Conservation (phyloP, 1,140 invertebrate species). For the Caerostris extrusa region DNA sequence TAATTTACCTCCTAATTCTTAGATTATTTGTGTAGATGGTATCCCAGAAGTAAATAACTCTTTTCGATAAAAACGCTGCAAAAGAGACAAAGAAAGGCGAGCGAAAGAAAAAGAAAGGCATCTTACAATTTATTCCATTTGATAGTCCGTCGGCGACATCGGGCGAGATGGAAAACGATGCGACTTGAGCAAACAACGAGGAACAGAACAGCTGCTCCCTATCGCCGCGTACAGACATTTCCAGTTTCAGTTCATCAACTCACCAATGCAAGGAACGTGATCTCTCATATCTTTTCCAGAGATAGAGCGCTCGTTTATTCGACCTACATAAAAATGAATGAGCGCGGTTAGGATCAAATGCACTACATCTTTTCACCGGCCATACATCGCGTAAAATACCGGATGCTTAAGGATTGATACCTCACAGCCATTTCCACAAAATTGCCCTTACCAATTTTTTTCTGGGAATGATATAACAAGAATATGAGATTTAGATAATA, state of each 20-base stretch:
- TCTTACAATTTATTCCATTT: slow-evolving; percentile 64
- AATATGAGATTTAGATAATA: no score
- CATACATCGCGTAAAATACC: not conserved
- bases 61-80: not conserved
- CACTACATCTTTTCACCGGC: slow-evolving; percentile 10
- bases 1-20: no score
- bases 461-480: no score
- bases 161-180: slow-evolving; percentile 53
- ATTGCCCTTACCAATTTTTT: no score
- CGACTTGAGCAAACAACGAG: slow-evolving; percentile 59
- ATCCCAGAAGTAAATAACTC: not conserved
- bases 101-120: slow-evolving; percentile 1
- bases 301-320: not conserved
- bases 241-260: slow-evolving; percentile 56
- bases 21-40: no score
- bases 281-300: slow-evolving; percentile 47
- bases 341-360: not conserved
- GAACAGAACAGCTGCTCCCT: slow-evolving; percentile 61
- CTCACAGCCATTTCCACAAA: no score
- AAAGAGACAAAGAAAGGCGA: slow-evolving; percentile 4
- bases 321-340: slow-evolving; percentile 44
- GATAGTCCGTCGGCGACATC: slow-evolving; percentile 57
- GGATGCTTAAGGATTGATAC: not conserved
- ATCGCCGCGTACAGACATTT: not conserved
- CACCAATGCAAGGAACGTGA: slow-evolving; percentile 51